Evolutionary conservation across 2,113 vertebrate species (phyloP).

Genomic region (Cercocebus atys): DNA sequence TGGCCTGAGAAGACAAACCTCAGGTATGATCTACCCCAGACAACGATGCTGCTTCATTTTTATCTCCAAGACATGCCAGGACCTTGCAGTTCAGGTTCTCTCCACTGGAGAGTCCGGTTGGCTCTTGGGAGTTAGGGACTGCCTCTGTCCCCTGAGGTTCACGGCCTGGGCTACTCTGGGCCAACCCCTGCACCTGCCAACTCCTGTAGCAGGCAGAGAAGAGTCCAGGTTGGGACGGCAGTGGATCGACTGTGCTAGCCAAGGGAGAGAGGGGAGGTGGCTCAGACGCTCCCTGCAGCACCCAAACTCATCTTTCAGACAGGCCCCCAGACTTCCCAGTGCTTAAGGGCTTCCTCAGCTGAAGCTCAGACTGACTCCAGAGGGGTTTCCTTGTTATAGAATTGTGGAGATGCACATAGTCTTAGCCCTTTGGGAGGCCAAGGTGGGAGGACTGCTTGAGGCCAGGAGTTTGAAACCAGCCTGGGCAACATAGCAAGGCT

Average conservation of each 20-base stretch:
- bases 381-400: too few relatives aligned
- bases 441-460: too few relatives aligned
- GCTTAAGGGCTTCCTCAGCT: not conserved
- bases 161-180: not conserved
- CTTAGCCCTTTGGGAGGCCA: too few relatives aligned
- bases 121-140: not conserved
- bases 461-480: too few relatives aligned
- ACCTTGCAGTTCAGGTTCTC: not conserved
- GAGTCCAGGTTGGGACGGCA: not conserved
- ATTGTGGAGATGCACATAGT: fast-evolving
- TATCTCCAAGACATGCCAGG: not conserved
- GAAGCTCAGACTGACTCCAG: not conserved
- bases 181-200: not conserved
- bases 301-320: not conserved
- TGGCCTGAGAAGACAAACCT: too few relatives aligned
- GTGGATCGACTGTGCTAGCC: not conserved
- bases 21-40: too few relatives aligned
- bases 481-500: too few relatives aligned
- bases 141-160: not conserved
- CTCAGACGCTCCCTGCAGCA: not conserved
- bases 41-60: too few relatives aligned
- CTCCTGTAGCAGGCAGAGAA: not conserved
- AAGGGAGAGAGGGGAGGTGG: too few relatives aligned
- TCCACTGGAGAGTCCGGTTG: not conserved
- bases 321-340: not conserved